Base-by-base conservation (phyloP, 2,888 invertebrate species). In the Agrochola macilenta region DNA sequence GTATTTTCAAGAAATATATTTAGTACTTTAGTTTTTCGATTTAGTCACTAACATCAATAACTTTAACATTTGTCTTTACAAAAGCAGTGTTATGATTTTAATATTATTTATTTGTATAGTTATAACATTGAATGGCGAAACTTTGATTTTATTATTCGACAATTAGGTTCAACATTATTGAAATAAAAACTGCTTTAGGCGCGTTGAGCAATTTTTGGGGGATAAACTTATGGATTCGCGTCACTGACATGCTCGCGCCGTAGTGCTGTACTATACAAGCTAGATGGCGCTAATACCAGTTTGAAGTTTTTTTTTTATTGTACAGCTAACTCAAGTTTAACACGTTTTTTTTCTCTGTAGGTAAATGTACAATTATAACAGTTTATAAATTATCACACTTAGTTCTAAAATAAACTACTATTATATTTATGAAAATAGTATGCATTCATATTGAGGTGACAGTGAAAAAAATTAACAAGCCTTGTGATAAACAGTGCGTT, bases 401-500 rank as follows among this genome's bases (percentile, higher is more conserved):
- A 69, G 17, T 69, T 63, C 1, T 61, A 57, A 7, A 52, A 64
- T 17, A 23, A 43, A 72, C 52, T 39, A 63, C 26, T 64, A 65
- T 35, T 65, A 70, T 60, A 79, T 72, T 61, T 64, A 84, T 69
- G 43, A 84, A 60, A 66, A 69, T 80, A 85, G 49, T 46, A 69
- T 74, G 60, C 63, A 60, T 69, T 74, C 69, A 71, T 39, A 60
- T 76, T 69, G 60, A 30, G 43, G 72, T 79, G 72, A 83, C 63
- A 49, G 49, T 76, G 63, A 76, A 78, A 69, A 82, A 80, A 77
- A 65, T 76, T 71, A 87, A 87, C 70, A 79, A 78, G 65, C 57
- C 35, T 75, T 69, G 69, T 58, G 63, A 58, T 30, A 72, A 63
- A 76, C 26, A 76, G 76, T 87, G 87, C 70, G 30, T 57, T 43